Base-by-base conservation (phyloP, 2,113 vertebrate genomes). In the Aspiorhynchus laticeps region DNA sequence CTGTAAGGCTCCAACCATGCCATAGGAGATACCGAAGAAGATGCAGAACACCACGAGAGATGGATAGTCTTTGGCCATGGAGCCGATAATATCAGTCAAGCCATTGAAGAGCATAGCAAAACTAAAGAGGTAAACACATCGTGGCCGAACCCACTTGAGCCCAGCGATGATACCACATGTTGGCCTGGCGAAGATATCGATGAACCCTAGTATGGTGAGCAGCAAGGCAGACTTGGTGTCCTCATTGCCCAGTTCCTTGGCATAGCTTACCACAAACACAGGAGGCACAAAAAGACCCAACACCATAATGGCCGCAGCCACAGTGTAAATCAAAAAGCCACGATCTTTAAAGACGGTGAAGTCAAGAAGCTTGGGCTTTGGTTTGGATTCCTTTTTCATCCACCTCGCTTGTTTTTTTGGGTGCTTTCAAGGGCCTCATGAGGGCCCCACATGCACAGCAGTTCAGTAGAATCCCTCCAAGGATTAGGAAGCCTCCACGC, bases 1-100 rank as follows among this genome's bases (percentile, higher is more conserved):
- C 93, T 99, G 98, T 87, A 99, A 95, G 2, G 97, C 98, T 0
- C 98, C 98, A 91, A 99, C 97, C 98, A 99, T 99, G 83, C 98
- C 98, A 0, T 99, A 99, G 78, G 98, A 99, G 91, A 99, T 91
- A 88, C 98, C 98, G 28, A 99, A 99, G 93, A 99, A 99, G 94
- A 99, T 93, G 86, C 97, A 98, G 89, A 97, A 99, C 65, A 97
- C 93, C 31, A 96, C 97, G 86, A 99, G 93, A 7, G 96, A 92
- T 0, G 85, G 0, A 0, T 99, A 99, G 90, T 96, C 93, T 1
- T 61, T 43, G 75, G 96, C 90, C 10, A 96, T 91, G 65, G 97
- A 98, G 2, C 97, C 96, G 21, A 97, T 78, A n/a, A 99, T 93
- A 94, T 99, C 98, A 0, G 98, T 96, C 69, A 91, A 88, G 26